phyloP scores from a whole-genome alignment of 2,888 invertebrate species.

The Eurytoma adleriae region DNA sequence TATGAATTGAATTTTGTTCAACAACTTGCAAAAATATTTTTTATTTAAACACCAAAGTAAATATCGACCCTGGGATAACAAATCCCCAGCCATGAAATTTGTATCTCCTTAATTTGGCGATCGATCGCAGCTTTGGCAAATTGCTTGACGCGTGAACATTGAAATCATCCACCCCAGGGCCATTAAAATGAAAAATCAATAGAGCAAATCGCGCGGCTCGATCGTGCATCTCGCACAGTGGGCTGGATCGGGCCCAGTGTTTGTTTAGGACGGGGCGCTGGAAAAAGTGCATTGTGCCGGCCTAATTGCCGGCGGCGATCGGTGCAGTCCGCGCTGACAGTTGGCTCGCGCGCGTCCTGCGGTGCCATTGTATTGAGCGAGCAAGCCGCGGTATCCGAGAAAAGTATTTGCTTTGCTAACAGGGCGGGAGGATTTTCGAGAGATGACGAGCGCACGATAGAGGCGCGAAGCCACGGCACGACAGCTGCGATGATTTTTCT shows the following conservation, averaged over 20 bases:
- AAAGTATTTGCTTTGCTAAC: conserved; percentile 48
- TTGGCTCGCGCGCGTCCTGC: conserved; percentile 40
- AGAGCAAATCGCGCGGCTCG: conserved; percentile 10
- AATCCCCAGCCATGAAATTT: too few species aligned
- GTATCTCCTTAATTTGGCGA: too few species aligned
- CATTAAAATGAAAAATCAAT: conserved; percentile 29
- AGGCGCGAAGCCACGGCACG: not conserved
- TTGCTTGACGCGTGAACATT: not conserved
- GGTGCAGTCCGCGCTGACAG: conserved; percentile 37
- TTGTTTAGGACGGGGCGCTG: conserved; percentile 35
- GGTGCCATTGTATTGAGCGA: conserved; percentile 24
- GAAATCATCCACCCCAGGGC: not conserved
- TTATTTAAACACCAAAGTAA: too few species aligned
- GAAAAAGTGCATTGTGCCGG: conserved; percentile 22
- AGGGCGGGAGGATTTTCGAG: conserved; percentile 24
- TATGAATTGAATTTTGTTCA: too few species aligned
- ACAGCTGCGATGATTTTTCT: conserved; percentile 35
- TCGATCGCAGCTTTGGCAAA: too few species aligned
- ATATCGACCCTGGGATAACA: too few species aligned
- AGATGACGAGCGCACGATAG: not conserved
- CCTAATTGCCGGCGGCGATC: conserved; percentile 34
- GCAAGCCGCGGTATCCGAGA: not conserved
- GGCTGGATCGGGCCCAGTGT: conserved; percentile 11
- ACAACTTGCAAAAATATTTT: too few species aligned
- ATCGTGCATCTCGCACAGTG: not conserved